Percentiles rank a stretch among this genome's conserved stretches.
These are phyloP conservation scores for Tapirus indicus DNA, from an alignment of 2,797 vertebrate genomes.

Conservation along the genomic window DNA sequence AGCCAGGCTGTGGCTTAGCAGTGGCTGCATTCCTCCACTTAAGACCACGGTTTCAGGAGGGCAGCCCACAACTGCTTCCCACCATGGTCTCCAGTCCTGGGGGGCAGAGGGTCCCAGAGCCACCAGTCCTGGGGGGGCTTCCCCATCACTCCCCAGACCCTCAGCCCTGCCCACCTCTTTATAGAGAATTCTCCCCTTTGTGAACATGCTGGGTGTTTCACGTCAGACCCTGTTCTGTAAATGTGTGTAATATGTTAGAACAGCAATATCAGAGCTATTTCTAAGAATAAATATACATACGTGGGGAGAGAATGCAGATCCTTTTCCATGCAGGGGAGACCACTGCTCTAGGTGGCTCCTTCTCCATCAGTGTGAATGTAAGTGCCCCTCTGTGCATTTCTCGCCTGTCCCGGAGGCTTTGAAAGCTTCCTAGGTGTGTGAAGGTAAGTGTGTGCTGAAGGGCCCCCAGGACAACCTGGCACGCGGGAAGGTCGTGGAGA, in stretches of 20 bases:
- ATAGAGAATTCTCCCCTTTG: background rate
- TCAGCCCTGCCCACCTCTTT: background rate
- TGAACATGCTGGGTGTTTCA: background rate
- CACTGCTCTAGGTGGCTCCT: accelerated
- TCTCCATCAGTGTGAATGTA: accelerated
- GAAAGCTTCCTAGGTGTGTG: too few species aligned
- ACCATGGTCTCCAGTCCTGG: accelerated
- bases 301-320: background rate
- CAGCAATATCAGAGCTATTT: accelerated
- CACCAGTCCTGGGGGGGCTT: background rate
- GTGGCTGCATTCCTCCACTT: accelerated
- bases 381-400: background rate
- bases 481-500: background rate
- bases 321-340: accelerated
- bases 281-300: accelerated
- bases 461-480: background rate
- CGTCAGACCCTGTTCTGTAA: accelerated
- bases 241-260: background rate
- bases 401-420: background rate
- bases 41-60: too few species aligned
- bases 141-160: background rate
- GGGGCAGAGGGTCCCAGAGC: too few species aligned
- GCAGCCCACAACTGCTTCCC: too few species aligned
- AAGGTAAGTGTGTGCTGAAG: background rate
- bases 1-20: background rate